Evolutionary conservation across 2,797 vertebrate genomes (phyloP), one percentile per base, ranked within the genome.

Genomic region (Rhinogobio ventralis): DNA sequence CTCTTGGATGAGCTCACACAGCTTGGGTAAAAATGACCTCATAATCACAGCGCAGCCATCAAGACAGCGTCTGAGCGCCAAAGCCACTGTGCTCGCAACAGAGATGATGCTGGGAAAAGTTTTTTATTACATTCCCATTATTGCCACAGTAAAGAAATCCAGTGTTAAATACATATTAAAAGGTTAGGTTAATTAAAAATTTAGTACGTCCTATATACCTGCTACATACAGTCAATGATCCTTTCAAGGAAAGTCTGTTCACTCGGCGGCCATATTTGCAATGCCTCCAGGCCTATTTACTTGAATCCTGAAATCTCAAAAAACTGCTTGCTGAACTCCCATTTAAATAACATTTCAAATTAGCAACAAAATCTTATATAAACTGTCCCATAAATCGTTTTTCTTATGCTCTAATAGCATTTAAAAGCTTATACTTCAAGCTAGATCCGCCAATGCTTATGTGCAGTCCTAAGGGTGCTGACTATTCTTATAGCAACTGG

Each of bases 1-100:
- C 95, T 94, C 91, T 92, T 94, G 95, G 93, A 95, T 95, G 93
- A 92, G 93, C 95, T 94, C 94, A 92, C 92, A 91, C 95, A 91
- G 92, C 91, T 91, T 92, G 91, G 91, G 91, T 93, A 93, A 93
- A 94, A 95, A 95, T 95, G 92, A 94, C 93, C 94, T 95, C 93
- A 94, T 95, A 94, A 96, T 95, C 93, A 93, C 91, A 68, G 87
- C 88, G 93, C 94, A 94, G 94, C 94, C 94, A 95, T 90, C 90
- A 93, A 92, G 89, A 90, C 86, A 92, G 90, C 85, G 88, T 92
- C 84, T 79, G 30, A 67, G 87, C 89, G 67, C 79, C 53, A 39
- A 55, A 77, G 55, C 36, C 75, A 20, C 23, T 39, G 73, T 23
- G 25, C 62, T 30, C 15, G 28, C 62, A 17, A 62, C 60, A 62